Percentiles rank a stretch among this genome's conserved stretches.
These are phyloP conservation scores for Cathartes aura DNA, from an alignment of 2,113 vertebrate genomes.

Conservation along the genomic window DNA sequence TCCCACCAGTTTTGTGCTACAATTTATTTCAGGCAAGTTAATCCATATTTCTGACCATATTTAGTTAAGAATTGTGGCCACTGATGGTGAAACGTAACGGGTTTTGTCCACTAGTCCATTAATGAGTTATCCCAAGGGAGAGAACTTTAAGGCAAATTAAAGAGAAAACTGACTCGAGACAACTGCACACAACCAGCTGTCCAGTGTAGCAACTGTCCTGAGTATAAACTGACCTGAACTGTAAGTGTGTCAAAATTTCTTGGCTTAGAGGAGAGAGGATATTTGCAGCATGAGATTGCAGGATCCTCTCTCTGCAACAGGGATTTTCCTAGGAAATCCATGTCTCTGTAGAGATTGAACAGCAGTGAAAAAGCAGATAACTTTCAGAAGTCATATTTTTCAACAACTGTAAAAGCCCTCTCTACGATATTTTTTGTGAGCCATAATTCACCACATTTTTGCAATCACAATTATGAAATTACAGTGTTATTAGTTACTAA, in stretches of 20 bases:
- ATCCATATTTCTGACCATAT: not conserved
- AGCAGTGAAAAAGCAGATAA: not conserved
- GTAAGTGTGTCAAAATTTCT: not conserved
- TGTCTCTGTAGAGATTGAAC: not conserved
- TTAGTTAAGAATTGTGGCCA: not conserved
- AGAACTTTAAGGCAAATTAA: not conserved
- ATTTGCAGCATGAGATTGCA: not conserved
- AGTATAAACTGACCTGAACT: not conserved
- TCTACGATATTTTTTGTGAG: not conserved
- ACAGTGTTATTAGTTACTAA: not conserved
- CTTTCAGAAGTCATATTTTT: not conserved
- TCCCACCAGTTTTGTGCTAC: not conserved
- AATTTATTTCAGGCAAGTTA: not conserved
- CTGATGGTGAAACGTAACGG: not conserved
- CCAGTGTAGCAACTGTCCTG: not conserved
- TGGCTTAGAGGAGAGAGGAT: not conserved
- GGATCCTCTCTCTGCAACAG: not conserved
- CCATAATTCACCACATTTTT: not conserved
- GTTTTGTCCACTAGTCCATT: not conserved
- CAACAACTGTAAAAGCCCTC: not conserved
- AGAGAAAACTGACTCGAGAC: not conserved
- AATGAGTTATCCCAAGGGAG: not conserved
- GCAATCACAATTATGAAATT: not conserved
- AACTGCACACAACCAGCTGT: not conserved
- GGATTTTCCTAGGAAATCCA: not conserved